Base-by-base conservation (phyloP, 2,888 invertebrate genomes). In the Monoplex corrugatus region DNA sequence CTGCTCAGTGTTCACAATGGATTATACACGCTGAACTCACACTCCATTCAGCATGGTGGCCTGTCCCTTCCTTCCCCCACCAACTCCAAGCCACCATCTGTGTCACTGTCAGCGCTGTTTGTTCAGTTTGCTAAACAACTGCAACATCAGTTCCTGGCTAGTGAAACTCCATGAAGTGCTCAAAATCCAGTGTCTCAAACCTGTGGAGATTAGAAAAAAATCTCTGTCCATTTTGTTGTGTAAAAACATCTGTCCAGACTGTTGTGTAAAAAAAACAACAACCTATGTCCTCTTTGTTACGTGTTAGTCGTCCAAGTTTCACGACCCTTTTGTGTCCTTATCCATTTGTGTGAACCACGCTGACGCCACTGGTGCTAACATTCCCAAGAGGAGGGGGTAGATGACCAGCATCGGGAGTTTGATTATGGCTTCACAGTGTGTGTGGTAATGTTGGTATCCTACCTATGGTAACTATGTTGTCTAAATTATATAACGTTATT, bases 321-420 rank as follows among this genome's bases (percentile, higher is more conserved):
- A 75, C 38, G 38, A 10, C 23, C 75, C 75, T 38, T 8, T 35
- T 38, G 75, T 75, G 75, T 75, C 75, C 38, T 75, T 75, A 75
- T 16, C 75, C n/a, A n/a, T 13, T 13, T 38, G 23, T 19, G n/a
- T 32, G 19, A 38, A n/a, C 38, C 38, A 43, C 40, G 32, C 50
- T 38, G 32, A 35, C 45, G 50, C 28, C 19, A 84, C 45, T 32
- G 57, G 84, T 84, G 38, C 84, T 45, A 35, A 57, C 84, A 84
- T 43, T 84, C 35, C 57, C 50, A 50, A 57, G 84, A 50, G 16
- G 45, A 43, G 2, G 28, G 10, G 28, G 2, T 43, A 16, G 83
- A n/a, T 16, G 82, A 38, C 8, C 38, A 13, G 80, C 28, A 38
- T 43, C 28, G 43, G 6, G 40, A 1, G 35, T 35, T 28, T 32